Percentiles rank a stretch among this genome's conserved stretches.
Conservation (phyloP, 2,888 invertebrate genomes). For the Acrobasis repandana region DNA sequence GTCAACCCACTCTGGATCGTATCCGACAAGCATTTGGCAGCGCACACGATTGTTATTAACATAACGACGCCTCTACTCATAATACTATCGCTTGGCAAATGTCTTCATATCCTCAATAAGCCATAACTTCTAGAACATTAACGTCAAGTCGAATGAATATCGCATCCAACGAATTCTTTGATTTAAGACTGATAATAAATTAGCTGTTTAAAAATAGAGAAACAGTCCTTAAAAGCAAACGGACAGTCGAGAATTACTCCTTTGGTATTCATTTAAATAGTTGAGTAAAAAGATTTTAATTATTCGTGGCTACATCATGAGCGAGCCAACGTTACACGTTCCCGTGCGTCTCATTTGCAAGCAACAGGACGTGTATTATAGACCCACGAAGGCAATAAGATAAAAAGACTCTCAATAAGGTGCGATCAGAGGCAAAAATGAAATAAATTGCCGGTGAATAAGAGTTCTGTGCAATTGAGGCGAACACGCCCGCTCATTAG, state of each 20-base stretch:
- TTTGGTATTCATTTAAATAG: conserved; percentile 41
- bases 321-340: conserved; percentile 69
- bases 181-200: conserved; percentile 43
- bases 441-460: conserved; percentile 82
- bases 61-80: conserved; percentile 73
- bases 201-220: conserved; percentile 30
- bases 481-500: conserved; percentile 82
- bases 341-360: conserved; percentile 80
- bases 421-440: conserved; percentile 82
- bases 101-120: conserved; percentile 64
- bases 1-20: conserved; percentile 56
- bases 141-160: conserved; percentile 54
- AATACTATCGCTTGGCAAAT: conserved; percentile 65
- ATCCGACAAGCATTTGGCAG: conserved; percentile 70
- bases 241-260: conserved; percentile 27
- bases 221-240: conserved; percentile 31
- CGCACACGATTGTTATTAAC: conserved; percentile 72
- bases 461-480: conserved; percentile 80
- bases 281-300: conserved; percentile 64
- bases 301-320: conserved; percentile 73
- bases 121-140: conserved; percentile 65
- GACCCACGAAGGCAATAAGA: conserved; percentile 80
- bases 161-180: conserved; percentile 47
- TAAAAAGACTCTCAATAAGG: conserved; percentile 81
- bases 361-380: conserved; percentile 80